Percentiles rank a stretch among this genome's conserved stretches.
These are phyloP conservation scores for Dryadula phaetusa DNA, from an alignment of 2,888 invertebrate species.

Conservation along the genomic window DNA sequence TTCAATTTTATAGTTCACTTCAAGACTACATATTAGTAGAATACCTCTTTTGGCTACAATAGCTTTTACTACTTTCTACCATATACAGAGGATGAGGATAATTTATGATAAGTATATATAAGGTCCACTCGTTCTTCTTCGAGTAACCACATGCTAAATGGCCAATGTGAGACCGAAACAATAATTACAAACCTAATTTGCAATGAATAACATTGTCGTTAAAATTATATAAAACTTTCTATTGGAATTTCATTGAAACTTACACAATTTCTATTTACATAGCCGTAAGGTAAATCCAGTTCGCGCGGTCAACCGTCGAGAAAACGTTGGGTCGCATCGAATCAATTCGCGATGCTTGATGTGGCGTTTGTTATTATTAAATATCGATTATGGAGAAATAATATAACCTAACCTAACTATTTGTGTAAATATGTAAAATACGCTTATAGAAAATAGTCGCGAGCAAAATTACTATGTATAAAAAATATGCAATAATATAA, in stretches of 20 bases:
- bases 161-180: background rate
- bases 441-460: background rate
- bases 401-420: constrained; percentile 17
- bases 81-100: no score
- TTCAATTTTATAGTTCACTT: background rate
- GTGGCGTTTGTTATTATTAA: constrained; percentile 62
- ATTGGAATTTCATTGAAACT: constrained; percentile 38
- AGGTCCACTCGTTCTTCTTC: background rate
- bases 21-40: background rate
- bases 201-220: background rate
- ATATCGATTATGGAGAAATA: constrained; percentile 58
- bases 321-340: constrained; percentile 53
- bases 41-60: background rate
- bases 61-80: background rate
- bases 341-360: constrained; percentile 65
- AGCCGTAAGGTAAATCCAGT: constrained; percentile 41
- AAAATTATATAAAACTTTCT: constrained; percentile 37
- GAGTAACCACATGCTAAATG: background rate
- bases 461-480: background rate
- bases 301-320: constrained; percentile 48
- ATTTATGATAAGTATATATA: no score
- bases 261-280: constrained; percentile 42
- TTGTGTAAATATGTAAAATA: constrained; percentile 8
- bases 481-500: background rate
- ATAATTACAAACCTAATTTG: background rate